phyloP scores from a whole-genome alignment of 2,797 vertebrate genomes.

The Platalea minor region DNA sequence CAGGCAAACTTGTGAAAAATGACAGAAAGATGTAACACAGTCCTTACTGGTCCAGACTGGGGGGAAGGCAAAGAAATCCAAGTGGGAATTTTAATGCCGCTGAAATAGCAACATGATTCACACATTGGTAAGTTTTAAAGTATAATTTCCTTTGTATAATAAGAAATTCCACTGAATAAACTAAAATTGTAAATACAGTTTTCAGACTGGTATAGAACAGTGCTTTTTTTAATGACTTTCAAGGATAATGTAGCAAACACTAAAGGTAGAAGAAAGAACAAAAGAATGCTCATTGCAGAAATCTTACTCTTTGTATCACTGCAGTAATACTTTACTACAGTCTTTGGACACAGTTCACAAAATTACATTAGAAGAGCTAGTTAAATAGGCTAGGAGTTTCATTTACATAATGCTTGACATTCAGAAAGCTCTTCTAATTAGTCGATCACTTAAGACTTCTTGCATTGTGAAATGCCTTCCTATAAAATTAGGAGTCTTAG shows the following conservation, averaged over 20 bases:
- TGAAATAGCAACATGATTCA: background rate
- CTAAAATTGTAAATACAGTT: background rate
- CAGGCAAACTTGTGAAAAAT: background rate
- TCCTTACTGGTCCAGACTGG: fast-evolving
- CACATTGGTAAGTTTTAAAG: background rate
- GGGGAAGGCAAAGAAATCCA: background rate
- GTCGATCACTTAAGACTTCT: background rate
- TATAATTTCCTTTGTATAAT: background rate
- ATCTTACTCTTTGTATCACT: background rate
- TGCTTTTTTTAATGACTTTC: background rate
- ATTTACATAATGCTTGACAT: slow-evolving; percentile 37
- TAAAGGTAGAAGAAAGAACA: background rate
- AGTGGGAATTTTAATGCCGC: background rate
- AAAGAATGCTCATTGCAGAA: background rate
- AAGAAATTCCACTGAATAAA: background rate
- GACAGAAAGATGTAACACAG: background rate
- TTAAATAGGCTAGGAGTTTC: slow-evolving; percentile 9
- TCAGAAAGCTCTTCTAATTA: slow-evolving; percentile 29
- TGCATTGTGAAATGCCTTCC: slow-evolving; percentile 10
- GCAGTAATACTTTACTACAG: background rate
- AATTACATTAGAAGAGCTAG: background rate
- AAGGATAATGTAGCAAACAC: background rate
- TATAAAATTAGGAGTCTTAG: background rate
- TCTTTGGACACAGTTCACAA: slow-evolving; percentile 11
- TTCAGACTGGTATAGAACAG: background rate